phyloP scores from a whole-genome alignment of 2,888 invertebrate species.

The Lycia hirtaria region DNA sequence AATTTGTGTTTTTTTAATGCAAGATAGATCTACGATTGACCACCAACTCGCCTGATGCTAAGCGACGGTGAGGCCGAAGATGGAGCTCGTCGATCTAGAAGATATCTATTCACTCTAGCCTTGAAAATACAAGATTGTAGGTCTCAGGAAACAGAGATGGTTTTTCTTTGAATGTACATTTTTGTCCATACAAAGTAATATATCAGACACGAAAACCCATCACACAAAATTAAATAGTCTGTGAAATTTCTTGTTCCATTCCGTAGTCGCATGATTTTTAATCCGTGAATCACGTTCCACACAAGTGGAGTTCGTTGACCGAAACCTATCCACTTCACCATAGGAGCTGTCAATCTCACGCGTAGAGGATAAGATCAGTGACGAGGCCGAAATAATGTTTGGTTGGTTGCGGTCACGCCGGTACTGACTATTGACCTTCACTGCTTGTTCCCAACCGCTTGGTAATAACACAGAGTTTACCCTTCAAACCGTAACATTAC shows the following conservation, averaged over 20 bases:
- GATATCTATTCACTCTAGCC: no score
- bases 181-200: neutral
- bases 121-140: no score
- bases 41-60: no score
- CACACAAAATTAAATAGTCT: no score
- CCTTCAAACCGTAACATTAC: neutral
- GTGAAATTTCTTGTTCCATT: neutral
- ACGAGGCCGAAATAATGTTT: neutral
- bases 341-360: constrained; percentile 12
- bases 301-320: constrained; percentile 1
- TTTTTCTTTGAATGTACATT: no score
- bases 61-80: no score
- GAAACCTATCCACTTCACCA: constrained; percentile 10
- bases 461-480: neutral
- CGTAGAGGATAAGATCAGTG: neutral
- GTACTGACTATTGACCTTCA: neutral
- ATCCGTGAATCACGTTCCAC: constrained; percentile 13
- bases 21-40: no score
- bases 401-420: neutral
- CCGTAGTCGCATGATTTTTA: constrained; percentile 1
- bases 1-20: no score
- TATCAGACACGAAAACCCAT: neutral
- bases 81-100: no score
- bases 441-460: neutral
- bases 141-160: no score